A percentile compares a stretch with the other conserved stretches of the same genome.
Conservation (phyloP, 2,888 invertebrate species). For the Hyposoter dolosus region DNA sequence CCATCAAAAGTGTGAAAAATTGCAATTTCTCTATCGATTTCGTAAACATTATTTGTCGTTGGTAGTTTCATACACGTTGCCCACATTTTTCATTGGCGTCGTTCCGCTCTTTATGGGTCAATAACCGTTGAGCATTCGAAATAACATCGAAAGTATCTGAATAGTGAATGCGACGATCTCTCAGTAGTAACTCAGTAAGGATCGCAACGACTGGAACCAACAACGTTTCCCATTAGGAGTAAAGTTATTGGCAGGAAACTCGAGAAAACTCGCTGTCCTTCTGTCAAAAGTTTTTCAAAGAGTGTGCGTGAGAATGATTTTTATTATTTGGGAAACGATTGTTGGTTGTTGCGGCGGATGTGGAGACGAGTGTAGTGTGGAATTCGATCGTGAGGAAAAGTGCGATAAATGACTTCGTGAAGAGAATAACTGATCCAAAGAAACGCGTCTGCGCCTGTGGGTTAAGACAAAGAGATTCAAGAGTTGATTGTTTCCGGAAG, state of each 20-base stretch:
- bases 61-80: background rate
- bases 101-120: background rate
- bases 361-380: background rate
- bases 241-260: constrained; percentile 46
- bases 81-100: background rate
- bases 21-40: background rate
- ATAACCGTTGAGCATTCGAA: background rate
- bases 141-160: background rate
- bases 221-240: constrained; percentile 22
- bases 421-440: constrained; percentile 51
- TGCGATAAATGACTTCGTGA: constrained; percentile 63
- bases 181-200: too few relatives aligned
- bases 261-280: background rate
- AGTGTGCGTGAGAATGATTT: constrained; percentile 46
- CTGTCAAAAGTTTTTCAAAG: constrained; percentile 10
- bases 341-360: constrained; percentile 49
- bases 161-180: background rate
- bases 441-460: background rate
- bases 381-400: constrained; percentile 57
- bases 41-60: background rate
- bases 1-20: background rate
- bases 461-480: background rate
- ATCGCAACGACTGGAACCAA: background rate
- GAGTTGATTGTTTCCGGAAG: constrained; percentile 22
- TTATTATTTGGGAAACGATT: constrained; percentile 21